Evolutionary conservation across 2,888 invertebrate genomes (phyloP), one percentile per base, ranked within the genome.

Genomic region (Poecilus cupreus): DNA sequence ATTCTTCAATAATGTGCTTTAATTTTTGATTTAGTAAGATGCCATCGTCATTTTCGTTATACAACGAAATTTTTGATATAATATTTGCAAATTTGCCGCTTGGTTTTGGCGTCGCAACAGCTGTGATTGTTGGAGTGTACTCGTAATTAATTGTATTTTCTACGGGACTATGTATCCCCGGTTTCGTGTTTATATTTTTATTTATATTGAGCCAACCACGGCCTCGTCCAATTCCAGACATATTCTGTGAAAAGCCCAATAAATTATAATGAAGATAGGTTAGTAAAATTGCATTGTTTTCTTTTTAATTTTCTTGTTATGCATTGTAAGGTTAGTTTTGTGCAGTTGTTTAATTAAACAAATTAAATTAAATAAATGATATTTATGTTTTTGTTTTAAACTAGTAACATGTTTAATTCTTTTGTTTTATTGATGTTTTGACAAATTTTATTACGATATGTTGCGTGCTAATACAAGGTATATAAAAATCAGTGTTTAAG

Each of bases 21-120:
- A 88, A 84, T 83, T 89, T 89, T 80, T 88, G 87, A 83, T 89
- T 89, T 78, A 88, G 86, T 81, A 87, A 82, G 70, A 89, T 89
- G 4, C 89, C 89, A 84, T 89, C 89, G 83, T 89, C 89, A 8
- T 85, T 84, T 8, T 85, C 78, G 83, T 86, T 86, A 24, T 89
- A 83, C 80, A 86, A 85, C 64, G 86, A 86, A n/a, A 89, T 83
- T 82, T 84, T 84, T 4, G 84, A 84, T 20, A 88, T 83, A 24
- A 88, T 83, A 64, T 85, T 85, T n/a, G 83, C 83, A 84, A 83
- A 84, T 76, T 46, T 81, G 77, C 39, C 76, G 26, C 26, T 80
- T 37, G 51, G 37, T 49, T 74, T 46, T 4, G 80, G 49, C n/a
- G 77, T 18, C 51, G 77, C 46, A 54, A 82, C 80, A 60, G 13